phyloP scores from a whole-genome alignment of 2,888 invertebrate species.

The Protonemura montana region DNA sequence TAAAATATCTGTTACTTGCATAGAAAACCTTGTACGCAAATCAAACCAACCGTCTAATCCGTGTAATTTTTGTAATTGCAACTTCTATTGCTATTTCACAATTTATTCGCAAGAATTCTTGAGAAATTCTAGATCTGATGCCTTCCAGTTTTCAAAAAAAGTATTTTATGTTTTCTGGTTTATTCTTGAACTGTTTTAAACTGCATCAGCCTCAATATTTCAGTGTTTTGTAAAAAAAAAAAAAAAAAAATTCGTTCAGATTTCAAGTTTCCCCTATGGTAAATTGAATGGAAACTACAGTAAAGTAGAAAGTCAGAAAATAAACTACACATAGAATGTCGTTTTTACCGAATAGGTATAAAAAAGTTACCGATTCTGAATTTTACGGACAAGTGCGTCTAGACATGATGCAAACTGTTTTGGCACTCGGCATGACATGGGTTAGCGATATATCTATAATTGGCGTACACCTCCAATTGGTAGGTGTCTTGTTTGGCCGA shows the following conservation, averaged over 20 bases:
- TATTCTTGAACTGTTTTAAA: no score
- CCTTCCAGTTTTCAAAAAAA: no score
- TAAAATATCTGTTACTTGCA: background rate
- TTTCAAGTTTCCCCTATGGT: background rate
- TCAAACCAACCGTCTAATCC: background rate
- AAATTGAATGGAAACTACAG: background rate
- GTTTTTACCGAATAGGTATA: background rate
- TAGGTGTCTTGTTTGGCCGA: background rate
- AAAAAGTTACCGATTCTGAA: background rate
- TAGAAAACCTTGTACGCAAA: background rate
- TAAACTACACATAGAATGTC: background rate
- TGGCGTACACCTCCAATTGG: background rate
- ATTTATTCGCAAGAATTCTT: no score
- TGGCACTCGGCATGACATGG: background rate
- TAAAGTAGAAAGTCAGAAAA: conserved; percentile 7
- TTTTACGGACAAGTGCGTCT: background rate
- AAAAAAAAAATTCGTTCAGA: no score
- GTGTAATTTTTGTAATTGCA: no score
- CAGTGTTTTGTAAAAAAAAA: no score
- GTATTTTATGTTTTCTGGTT: no score
- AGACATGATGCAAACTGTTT: background rate
- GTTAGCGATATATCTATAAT: background rate
- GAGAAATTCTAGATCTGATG: no score
- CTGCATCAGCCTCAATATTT: no score
- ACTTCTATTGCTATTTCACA: no score